Base-by-base conservation (phyloP, 2,113 vertebrate species). In the Alexandromys fortis region DNA sequence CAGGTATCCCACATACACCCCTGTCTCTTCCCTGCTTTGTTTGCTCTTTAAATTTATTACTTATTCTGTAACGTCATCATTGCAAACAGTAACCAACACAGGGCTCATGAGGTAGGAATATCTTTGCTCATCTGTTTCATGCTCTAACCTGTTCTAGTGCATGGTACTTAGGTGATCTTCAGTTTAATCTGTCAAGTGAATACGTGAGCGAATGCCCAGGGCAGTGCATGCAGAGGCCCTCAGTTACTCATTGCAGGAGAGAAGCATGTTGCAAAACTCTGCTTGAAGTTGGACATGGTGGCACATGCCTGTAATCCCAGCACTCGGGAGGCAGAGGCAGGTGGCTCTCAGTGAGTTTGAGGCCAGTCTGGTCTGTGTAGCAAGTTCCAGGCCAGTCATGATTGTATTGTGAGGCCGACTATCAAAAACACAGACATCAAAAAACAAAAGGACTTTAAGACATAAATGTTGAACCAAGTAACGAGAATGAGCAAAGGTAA, bases 121-220 rank as follows among this genome's bases (percentile, higher is more conserved):
- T 38, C 3, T 87, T 90, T 77, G 24, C 90, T 42, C 90, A 24
- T 83, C 58, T 92, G 30, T 73, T 90, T 92, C 26, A 16, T n/a
- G 10, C 45, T 75, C 24, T 77, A 0, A 24, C 70, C 24, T 83
- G 38, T 16, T 67, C 82, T 10, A 33, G 24, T 38, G 33, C 63
- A 9, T n/a, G 17, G 33, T 42, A 86, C 35, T 35, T 65, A 19
- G 42, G 9, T 81, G 91, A 28, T 77, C 33, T 33, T 94, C 35
- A 73, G 2, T 92, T 72, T 86, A 49, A 28, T 65, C 7, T 21
- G 33, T 16, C 26, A 35, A 10, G 4, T 58, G 75, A 95, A 33
- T 33, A 28, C 8, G 42, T 47, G 73, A 72, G 3, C 0, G 3
- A 86, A 30, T 49, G 26, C 13, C 19, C 7, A 0, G 6, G 13